Percentiles rank a stretch among this genome's conserved stretches.
These are phyloP conservation scores for Cisticola juncidis DNA, from an alignment of 2,113 vertebrate genomes.

Conservation along the genomic window DNA sequence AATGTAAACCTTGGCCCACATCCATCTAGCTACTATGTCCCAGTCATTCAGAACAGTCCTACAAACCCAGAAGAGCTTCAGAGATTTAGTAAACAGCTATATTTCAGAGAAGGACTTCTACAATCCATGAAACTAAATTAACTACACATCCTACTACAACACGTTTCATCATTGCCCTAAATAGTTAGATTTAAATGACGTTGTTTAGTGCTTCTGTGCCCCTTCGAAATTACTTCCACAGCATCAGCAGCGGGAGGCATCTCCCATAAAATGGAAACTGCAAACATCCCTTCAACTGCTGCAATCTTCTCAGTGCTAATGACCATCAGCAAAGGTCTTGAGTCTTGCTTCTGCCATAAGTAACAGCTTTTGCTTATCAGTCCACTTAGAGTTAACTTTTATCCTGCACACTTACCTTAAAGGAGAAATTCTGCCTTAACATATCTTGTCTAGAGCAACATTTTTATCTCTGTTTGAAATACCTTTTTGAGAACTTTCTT, in stretches of 20 bases:
- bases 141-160: neutral
- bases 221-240: neutral
- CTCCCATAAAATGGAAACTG: neutral
- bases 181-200: neutral
- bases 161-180: neutral
- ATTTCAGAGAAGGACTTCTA: neutral
- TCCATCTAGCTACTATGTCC: neutral
- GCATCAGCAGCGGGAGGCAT: neutral
- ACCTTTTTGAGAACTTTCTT: neutral
- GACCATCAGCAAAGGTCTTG: neutral
- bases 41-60: neutral
- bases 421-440: neutral
- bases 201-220: neutral
- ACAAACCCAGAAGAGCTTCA: neutral
- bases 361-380: neutral
- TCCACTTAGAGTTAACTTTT: neutral
- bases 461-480: neutral
- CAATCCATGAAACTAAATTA: neutral
- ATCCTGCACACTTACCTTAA: neutral
- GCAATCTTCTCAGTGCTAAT: neutral
- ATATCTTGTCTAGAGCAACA: neutral
- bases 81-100: neutral
- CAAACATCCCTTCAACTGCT: neutral
- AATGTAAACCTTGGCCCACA: neutral
- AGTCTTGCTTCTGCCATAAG: neutral